Conservation (phyloP, 2,113 vertebrate genomes). For the Cinclus mexicanus region DNA sequence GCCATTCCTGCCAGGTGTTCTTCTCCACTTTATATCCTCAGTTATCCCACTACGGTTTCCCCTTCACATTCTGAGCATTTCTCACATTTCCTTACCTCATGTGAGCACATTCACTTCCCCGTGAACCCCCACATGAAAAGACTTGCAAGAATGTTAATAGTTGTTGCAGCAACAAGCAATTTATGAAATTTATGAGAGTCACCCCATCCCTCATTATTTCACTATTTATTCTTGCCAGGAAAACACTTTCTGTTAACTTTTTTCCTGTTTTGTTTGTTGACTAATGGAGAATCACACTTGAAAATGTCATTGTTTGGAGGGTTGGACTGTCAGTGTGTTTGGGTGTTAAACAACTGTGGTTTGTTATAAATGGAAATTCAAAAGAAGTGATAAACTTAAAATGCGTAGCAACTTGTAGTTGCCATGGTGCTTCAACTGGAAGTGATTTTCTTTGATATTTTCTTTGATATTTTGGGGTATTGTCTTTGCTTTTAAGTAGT, state of each 20-base stretch:
- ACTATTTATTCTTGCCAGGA: not conserved
- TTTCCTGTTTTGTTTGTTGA: not conserved
- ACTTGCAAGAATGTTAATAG: not conserved
- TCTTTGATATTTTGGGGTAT: not conserved
- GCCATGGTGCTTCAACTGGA: slow-evolving; percentile 31
- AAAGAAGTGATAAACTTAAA: not conserved
- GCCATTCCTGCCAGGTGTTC: not conserved
- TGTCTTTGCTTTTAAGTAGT: slow-evolving; percentile 1
- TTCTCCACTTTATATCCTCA: not conserved
- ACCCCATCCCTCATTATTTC: not conserved
- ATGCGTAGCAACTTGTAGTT: slow-evolving; percentile 43
- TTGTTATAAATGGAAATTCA: slow-evolving; percentile 44
- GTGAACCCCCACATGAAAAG: not conserved
- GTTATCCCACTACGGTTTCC: not conserved
- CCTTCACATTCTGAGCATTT: not conserved
- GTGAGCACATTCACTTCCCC: not conserved
- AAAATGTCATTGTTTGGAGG: not conserved
- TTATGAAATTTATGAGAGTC: not conserved
- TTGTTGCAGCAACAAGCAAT: not conserved
- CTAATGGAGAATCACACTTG: not conserved
- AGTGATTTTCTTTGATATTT: not conserved
- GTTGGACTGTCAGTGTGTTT: not conserved
- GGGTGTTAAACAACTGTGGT: not conserved
- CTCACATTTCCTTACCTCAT: not conserved
- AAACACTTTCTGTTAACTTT: not conserved